Percentiles rank a stretch among this genome's conserved stretches.
phyloP scores from a whole-genome alignment of 2,888 invertebrate genomes.

The Willowsia nigromaculata region DNA sequence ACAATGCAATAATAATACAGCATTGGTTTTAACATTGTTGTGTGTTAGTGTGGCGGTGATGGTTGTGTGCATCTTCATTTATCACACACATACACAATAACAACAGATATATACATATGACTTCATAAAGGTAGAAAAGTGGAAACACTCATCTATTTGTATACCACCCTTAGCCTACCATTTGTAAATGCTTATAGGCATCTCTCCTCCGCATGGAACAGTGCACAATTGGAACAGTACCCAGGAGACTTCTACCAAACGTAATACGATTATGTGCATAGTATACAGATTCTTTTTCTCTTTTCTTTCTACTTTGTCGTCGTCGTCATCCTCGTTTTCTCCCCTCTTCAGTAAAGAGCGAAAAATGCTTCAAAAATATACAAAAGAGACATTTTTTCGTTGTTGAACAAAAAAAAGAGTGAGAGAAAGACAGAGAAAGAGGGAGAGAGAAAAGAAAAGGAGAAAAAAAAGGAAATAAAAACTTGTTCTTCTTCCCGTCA shows the following conservation, averaged over 20 bases:
- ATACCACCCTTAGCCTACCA: not conserved
- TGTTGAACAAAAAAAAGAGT: constrained; percentile 28
- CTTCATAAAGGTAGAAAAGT: constrained; percentile 17
- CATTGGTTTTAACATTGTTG: constrained; percentile 42
- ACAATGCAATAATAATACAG: constrained; percentile 36
- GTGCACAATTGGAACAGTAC: constrained; percentile 71
- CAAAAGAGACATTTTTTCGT: constrained; percentile 56
- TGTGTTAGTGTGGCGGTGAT: not conserved
- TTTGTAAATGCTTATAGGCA: constrained; percentile 1
- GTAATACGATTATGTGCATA: constrained; percentile 72
- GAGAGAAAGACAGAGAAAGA: constrained; percentile 10
- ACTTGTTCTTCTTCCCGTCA: constrained; percentile 59
- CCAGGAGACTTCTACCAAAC: constrained; percentile 59
- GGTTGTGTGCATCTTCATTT: not conserved
- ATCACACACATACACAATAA: constrained; percentile 2
- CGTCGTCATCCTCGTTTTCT: constrained; percentile 3
- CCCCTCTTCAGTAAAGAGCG: constrained; percentile 45
- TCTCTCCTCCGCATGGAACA: constrained; percentile 59
- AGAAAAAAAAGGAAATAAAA: constrained; percentile 61
- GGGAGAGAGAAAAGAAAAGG: constrained; percentile 22
- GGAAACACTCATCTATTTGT: not conserved
- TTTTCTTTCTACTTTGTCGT: not conserved
- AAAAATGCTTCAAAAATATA: constrained; percentile 57
- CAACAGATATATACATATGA: not conserved
- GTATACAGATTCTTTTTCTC: constrained; percentile 57